A percentile compares a stretch with the other conserved stretches of the same genome.
phyloP scores from a whole-genome alignment of 2,797 vertebrate genomes.

The Helicolenus hilgendorfi region DNA sequence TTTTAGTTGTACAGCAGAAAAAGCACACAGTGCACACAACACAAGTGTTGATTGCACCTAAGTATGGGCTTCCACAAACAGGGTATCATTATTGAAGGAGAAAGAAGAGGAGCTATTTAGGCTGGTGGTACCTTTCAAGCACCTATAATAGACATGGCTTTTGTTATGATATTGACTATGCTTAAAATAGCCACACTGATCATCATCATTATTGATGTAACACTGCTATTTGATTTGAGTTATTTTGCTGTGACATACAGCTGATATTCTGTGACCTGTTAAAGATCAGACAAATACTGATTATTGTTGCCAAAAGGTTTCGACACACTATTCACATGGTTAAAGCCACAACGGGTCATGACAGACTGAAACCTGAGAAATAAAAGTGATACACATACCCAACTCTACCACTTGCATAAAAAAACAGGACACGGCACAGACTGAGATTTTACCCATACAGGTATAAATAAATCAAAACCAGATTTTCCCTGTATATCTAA shows the following conservation, averaged over 20 bases:
- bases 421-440: background rate
- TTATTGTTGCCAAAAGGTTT: background rate
- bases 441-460: background rate
- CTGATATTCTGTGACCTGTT: background rate
- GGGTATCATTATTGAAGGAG: background rate
- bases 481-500: background rate
- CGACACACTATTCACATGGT: background rate
- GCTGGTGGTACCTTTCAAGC: background rate
- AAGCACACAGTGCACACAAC: background rate
- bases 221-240: background rate
- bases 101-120: background rate
- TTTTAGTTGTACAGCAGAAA: slow-evolving; percentile 3
- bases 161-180: background rate
- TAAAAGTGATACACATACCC: background rate
- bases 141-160: background rate
- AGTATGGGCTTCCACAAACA: background rate
- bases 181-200: background rate
- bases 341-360: background rate
- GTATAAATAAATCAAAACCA: background rate
- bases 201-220: background rate
- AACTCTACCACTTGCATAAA: background rate
- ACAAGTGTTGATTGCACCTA: slow-evolving; percentile 8
- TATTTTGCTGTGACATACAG: background rate
- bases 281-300: background rate
- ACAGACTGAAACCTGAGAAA: background rate